Base-by-base conservation (phyloP, 1,140 invertebrate genomes). In the Heliothis virescens region DNA sequence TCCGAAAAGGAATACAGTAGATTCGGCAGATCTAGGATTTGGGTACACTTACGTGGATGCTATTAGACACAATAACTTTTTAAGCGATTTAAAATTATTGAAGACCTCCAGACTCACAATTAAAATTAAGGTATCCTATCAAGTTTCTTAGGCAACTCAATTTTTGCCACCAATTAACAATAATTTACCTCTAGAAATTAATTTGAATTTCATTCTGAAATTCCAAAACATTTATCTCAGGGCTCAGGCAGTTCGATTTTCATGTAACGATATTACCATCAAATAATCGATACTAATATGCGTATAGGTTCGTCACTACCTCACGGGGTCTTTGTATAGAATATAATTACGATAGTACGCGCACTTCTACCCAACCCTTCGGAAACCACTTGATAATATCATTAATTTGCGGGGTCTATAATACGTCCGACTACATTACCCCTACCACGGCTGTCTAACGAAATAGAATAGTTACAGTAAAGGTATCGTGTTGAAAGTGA, bases 301-400 rank as follows among this genome's bases (percentile, higher is more conserved):
- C 26, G 57, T n/a, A n/a, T 12, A 48, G 16, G 34, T 48, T 48
- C 41, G 7, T 18, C 34, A 16, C n/a, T 26, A 15, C n/a, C n/a
- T n/a, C n/a, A 47, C 15, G 34, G 12, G n/a, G 16, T n/a, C 62
- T 47, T 65, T 65, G 29, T 63, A 65, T 18, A 18, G 34, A 16
- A 48, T 65, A 65, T 65, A 18, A 65, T 65, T 65, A 65, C 47
- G 62, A 65, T 12, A 65, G 62, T 21, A 65, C 62, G 62, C 48
- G 62, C 62, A 65, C 41, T 65, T 65, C 62, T 48, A 11, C n/a
- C 62, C 41, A 21, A 21, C 62, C 62, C 62, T 65, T 65, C 62
- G 29, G 15, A 65, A 65, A 65, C 62, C 62, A 65, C 62, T 48
- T 48, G 62, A 65, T 65, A 65, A 65, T 65, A 65, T 65, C 41